A percentile compares a stretch with the other conserved stretches of the same genome.
phyloP scores from a whole-genome alignment of 2,113 vertebrate genomes.

The Pimephales promelas region DNA sequence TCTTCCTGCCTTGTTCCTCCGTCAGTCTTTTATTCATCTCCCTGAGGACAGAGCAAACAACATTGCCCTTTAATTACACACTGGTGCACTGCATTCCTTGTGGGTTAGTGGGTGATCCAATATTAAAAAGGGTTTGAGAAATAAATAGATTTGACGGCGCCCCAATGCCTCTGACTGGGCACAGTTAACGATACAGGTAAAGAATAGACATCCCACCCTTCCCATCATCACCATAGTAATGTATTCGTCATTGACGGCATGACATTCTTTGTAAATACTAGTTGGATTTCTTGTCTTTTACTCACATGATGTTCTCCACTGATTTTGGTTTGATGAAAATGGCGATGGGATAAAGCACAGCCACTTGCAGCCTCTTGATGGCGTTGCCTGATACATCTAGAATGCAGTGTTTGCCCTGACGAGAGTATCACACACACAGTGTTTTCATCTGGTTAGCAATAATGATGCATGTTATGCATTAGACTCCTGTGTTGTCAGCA shows the following conservation, averaged over 20 bases:
- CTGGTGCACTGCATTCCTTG: neutral
- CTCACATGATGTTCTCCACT: conserved; percentile 98
- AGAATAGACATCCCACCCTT: neutral
- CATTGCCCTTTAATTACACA: neutral
- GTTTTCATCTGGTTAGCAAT: neutral
- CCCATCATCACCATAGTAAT: no score
- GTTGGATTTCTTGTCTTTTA: conserved; percentile 43
- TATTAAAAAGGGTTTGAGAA: neutral
- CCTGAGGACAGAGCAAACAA: conserved; percentile 70
- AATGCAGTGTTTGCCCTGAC: conserved; percentile 97
- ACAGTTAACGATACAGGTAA: neutral
- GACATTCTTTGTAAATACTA: neutral
- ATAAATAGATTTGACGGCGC: neutral
- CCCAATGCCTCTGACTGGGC: neutral
- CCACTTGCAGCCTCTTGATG: conserved; percentile 96
- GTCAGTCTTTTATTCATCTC: conserved; percentile 98
- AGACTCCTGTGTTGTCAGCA: neutral
- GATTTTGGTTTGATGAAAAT: conserved; percentile 98
- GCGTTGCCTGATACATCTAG: conserved; percentile 98
- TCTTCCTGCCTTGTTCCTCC: conserved; percentile 93
- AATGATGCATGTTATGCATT: neutral
- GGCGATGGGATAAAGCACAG: conserved; percentile 91
- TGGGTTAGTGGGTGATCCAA: neutral
- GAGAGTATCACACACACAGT: conserved; percentile 11
- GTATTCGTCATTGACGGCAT: neutral